A percentile compares a stretch with the other conserved stretches of the same genome.
These are phyloP conservation scores for Phalacrocorax carbo DNA, from an alignment of 2,113 vertebrate species.

Conservation along the genomic window DNA sequence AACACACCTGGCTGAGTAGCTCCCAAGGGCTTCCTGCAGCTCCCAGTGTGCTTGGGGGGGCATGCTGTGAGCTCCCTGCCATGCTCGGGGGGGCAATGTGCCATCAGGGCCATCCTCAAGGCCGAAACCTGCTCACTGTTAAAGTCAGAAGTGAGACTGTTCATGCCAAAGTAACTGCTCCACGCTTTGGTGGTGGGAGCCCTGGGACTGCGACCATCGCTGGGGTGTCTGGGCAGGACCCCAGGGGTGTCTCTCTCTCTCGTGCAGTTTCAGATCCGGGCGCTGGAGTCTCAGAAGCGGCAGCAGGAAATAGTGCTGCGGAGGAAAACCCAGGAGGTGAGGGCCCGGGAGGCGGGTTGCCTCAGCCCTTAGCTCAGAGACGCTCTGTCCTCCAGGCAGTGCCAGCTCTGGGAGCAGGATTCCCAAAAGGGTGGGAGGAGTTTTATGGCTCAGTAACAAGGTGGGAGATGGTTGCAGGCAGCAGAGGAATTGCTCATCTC, in stretches of 20 bases:
- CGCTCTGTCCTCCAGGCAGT: not conserved
- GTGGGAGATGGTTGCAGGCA: not conserved
- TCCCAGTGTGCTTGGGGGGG: not conserved
- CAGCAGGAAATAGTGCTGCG: conserved; percentile 94
- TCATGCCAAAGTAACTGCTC: not conserved
- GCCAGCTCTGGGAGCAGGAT: not conserved
- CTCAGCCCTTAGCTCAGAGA: not conserved
- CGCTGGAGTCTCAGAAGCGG: conserved; percentile 94
- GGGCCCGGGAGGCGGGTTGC: not conserved
- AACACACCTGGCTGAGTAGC: not conserved
- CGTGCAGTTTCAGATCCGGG: conserved; percentile 90
- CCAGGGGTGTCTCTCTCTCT: not conserved
- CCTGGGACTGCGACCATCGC: rapidly evolving
- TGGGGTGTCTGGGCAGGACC: not conserved
- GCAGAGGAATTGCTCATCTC: not conserved
- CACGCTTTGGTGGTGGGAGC: not conserved
- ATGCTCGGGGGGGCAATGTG: rapidly evolving
- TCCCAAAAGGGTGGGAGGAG: not conserved
- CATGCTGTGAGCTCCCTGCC: not conserved
- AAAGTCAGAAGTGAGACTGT: not conserved
- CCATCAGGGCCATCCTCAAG: not conserved
- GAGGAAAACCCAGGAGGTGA: conserved; percentile 93
- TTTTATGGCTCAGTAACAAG: not conserved
- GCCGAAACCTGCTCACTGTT: not conserved
- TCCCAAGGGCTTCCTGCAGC: not conserved